phyloP scores from a whole-genome alignment of 2,888 invertebrate genomes.

The Gari tellinella region DNA sequence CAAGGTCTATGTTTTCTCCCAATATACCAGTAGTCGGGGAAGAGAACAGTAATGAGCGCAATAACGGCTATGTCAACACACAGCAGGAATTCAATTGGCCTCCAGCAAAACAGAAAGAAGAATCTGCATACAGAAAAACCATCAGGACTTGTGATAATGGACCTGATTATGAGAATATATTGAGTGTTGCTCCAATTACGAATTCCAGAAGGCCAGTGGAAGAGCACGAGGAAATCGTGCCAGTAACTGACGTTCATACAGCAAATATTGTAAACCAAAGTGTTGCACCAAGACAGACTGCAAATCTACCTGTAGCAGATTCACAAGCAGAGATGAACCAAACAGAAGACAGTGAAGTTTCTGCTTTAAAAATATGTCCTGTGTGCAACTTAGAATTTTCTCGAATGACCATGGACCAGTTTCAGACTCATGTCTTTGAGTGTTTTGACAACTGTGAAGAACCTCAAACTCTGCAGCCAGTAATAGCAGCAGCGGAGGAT shows the following conservation, averaged over 20 bases:
- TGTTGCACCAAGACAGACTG: too few species aligned
- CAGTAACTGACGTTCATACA: too few species aligned
- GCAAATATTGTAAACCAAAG: too few species aligned
- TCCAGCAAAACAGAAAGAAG: background rate
- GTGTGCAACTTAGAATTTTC: constrained; percentile 73
- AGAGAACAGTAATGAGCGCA: background rate
- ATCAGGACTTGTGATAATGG: constrained; percentile 8
- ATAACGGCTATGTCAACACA: too few species aligned
- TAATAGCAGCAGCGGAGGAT: constrained; percentile 20
- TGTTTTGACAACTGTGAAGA: constrained; percentile 74
- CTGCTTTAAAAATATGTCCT: constrained; percentile 69
- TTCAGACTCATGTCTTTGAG: constrained; percentile 77
- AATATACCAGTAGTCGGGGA: background rate
- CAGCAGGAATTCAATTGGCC: too few species aligned
- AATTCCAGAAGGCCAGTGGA: too few species aligned
- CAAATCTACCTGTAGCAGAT: too few species aligned
- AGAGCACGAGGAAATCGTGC: too few species aligned
- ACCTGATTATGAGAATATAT: constrained; percentile 57
- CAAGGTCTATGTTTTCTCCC: constrained; percentile 11
- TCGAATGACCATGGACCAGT: constrained; percentile 72
- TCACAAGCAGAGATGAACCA: background rate
- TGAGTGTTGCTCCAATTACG: background rate
- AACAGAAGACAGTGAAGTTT: constrained; percentile 17
- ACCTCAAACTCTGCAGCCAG: constrained; percentile 52
- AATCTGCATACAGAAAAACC: background rate